Conservation (phyloP, 2,797 vertebrate genomes). For the Enteromius thamalakanensis region DNA sequence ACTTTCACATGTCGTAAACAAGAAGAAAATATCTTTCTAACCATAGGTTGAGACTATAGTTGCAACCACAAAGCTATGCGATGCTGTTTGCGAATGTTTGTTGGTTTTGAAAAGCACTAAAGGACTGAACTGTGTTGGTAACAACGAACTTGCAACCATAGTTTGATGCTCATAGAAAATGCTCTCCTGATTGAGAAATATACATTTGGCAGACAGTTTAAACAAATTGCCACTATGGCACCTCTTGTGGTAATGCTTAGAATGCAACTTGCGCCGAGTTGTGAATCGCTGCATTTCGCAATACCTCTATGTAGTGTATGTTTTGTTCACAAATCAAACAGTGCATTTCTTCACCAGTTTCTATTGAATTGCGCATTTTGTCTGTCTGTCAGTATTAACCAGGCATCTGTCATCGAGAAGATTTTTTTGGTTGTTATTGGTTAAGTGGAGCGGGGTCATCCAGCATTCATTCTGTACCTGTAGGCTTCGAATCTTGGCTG, state of each 20-base stretch:
- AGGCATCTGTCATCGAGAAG: neutral
- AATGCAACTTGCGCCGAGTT: neutral
- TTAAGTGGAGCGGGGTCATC: neutral
- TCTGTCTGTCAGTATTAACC: neutral
- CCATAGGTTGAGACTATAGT: neutral
- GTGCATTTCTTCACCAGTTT: neutral
- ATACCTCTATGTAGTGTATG: neutral
- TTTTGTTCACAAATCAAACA: neutral
- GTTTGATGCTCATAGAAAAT: neutral
- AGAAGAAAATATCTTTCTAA: neutral
- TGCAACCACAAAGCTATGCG: neutral
- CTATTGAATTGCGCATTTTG: neutral
- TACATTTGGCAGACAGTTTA: neutral
- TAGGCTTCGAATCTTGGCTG: neutral
- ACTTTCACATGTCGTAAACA: neutral
- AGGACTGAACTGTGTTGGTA: neutral
- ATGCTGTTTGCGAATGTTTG: neutral
- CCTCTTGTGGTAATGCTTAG: neutral
- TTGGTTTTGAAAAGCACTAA: neutral
- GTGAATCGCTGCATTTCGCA: neutral
- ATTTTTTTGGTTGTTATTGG: neutral
- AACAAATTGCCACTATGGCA: too few species aligned
- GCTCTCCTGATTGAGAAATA: neutral
- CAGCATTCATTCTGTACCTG: slow-evolving; percentile 4
- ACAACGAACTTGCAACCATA: neutral